Conservation (phyloP, 2,888 invertebrate species). For the Troilus luridus region DNA sequence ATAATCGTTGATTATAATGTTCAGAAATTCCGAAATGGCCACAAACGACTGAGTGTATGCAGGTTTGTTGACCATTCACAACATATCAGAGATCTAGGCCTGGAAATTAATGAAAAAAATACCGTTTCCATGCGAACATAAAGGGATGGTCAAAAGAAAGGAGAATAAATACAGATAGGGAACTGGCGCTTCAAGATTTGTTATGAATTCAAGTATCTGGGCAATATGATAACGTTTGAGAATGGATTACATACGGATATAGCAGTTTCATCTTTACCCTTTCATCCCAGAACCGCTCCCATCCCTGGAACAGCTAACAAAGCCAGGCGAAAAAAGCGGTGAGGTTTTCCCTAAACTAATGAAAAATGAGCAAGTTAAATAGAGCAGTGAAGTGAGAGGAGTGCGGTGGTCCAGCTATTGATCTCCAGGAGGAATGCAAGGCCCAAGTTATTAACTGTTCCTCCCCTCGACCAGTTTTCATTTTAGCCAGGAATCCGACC, state of each 20-base stretch:
- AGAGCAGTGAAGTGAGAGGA: not conserved
- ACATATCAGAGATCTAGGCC: too few species aligned
- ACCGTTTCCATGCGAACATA: too few species aligned
- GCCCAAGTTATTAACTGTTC: conserved; percentile 55
- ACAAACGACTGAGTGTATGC: not conserved
- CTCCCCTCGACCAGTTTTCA: conserved; percentile 56
- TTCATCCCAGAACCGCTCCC: not conserved
- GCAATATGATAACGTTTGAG: too few species aligned
- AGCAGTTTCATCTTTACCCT: too few species aligned
- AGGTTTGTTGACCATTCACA: not conserved
- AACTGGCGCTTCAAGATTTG: too few species aligned
- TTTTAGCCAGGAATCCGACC: conserved; percentile 60
- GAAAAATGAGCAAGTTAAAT: conserved; percentile 42
- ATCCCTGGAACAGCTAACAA: not conserved
- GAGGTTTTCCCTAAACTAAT: not conserved
- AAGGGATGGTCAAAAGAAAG: too few species aligned
- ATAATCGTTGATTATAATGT: too few species aligned
- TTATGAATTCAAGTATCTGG: too few species aligned
- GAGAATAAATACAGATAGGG: too few species aligned
- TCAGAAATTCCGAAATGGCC: too few species aligned
- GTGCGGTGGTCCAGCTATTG: conserved; percentile 39
- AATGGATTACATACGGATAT: too few species aligned
- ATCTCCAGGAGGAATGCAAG: conserved; percentile 50
- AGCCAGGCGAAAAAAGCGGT: not conserved
- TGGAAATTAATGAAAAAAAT: too few species aligned